phyloP scores from a whole-genome alignment of 2,797 vertebrate species.

The Momotus momota region DNA sequence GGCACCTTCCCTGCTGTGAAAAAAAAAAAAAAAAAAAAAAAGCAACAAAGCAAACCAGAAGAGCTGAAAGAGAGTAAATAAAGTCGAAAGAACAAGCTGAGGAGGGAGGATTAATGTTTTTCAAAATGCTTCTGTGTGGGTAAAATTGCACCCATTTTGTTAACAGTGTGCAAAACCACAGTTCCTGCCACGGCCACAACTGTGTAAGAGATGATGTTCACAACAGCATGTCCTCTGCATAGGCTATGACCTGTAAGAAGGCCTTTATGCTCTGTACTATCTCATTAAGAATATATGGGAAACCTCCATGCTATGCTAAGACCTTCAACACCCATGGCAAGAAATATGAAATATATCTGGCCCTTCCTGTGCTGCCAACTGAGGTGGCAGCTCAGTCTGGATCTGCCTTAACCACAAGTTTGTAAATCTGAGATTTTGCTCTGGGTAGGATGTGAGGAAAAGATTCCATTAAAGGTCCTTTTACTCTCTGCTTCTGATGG shows the following conservation, averaged over 20 bases:
- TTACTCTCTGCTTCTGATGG: background rate
- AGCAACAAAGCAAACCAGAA: background rate
- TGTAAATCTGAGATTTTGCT: constrained; percentile 19
- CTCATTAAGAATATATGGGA: background rate
- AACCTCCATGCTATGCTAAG: background rate
- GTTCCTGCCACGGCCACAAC: background rate
- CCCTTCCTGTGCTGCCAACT: background rate
- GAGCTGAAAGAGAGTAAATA: background rate
- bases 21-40: background rate
- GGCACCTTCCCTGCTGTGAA: background rate
- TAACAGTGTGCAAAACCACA: background rate
- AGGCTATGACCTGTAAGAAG: background rate
- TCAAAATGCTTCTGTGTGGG: background rate
- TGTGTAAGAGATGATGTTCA: background rate
- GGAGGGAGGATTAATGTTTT: background rate
- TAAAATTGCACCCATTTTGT: background rate
- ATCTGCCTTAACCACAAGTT: constrained; percentile 19
- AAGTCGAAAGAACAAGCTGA: background rate
- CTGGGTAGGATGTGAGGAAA: background rate
- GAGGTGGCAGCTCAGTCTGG: background rate
- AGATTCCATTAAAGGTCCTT: background rate
- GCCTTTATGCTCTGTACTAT: background rate
- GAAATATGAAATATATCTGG: background rate
- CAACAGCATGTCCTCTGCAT: background rate
- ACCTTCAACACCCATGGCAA: background rate